phyloP scores from a whole-genome alignment of 1,140 invertebrate species.

The Listronotus bonariensis region DNA sequence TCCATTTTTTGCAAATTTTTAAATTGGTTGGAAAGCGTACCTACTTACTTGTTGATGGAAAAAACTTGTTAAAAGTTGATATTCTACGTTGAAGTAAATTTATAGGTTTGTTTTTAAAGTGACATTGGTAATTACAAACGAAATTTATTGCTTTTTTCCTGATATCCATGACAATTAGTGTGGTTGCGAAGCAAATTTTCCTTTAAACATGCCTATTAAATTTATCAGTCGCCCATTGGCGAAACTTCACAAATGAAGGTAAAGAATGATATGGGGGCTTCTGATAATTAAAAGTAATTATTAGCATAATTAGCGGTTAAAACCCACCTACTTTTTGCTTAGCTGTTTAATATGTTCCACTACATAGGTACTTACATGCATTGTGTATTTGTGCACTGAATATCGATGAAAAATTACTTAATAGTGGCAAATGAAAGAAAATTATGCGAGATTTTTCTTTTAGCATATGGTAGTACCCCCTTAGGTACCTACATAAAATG shows the following conservation, averaged over 20 bases:
- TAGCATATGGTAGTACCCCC: too few relatives aligned
- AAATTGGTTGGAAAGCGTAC: conserved; percentile 23
- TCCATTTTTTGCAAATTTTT: conserved; percentile 3
- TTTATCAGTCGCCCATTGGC: conserved; percentile 17
- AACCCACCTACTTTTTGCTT: conserved; percentile 11
- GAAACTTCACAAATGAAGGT: conserved; percentile 10
- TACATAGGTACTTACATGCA: too few relatives aligned
- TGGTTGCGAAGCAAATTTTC: background rate
- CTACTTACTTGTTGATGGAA: conserved; percentile 23
- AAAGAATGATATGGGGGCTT: conserved; percentile 14
- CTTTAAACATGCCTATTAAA: conserved; percentile 13
- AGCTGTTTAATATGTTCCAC: conserved; percentile 10
- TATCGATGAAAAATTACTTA: background rate
- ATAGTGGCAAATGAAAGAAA: background rate
- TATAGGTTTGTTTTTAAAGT: conserved; percentile 15
- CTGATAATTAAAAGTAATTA: conserved; percentile 15
- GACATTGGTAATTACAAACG: conserved; percentile 7
- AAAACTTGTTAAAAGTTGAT: conserved; percentile 29
- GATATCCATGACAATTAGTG: conserved; percentile 6
- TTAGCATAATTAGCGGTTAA: conserved; percentile 23
- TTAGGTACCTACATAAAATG: too few relatives aligned
- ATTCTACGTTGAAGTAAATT: background rate
- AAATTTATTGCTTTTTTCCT: conserved; percentile 11
- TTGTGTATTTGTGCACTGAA: background rate
- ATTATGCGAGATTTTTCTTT: too few relatives aligned